A percentile compares a stretch with the other conserved stretches of the same genome.
phyloP scores from a whole-genome alignment of 1,140 invertebrate species.

The Bombus superbus region DNA sequence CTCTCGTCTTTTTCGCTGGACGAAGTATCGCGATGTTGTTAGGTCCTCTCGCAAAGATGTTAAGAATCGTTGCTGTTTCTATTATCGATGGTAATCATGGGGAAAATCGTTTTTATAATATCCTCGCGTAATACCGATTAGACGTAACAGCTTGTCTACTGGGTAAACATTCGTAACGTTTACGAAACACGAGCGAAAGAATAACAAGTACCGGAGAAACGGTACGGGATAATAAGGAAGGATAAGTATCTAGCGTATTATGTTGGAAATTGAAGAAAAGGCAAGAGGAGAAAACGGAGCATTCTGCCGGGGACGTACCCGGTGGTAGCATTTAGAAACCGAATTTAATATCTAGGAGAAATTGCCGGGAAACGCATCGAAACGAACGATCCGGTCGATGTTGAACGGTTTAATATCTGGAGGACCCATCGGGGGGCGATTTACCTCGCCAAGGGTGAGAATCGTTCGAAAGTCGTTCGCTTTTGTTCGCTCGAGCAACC shows the following conservation, averaged over 20 bases:
- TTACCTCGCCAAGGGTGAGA: constrained; percentile 62
- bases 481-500: constrained; percentile 59
- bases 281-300: background rate
- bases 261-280: background rate
- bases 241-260: background rate
- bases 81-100: background rate
- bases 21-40: too few species aligned
- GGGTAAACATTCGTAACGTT: background rate
- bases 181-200: background rate
- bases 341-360: constrained; percentile 67
- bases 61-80: background rate
- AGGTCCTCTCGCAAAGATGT: background rate
- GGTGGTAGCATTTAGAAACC: constrained; percentile 64
- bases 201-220: too few species aligned
- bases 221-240: background rate
- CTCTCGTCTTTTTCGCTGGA: too few species aligned
- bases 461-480: constrained; percentile 58
- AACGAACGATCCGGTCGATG: constrained; percentile 67
- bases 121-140: too few species aligned
- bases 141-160: too few species aligned
- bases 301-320: constrained; percentile 37
- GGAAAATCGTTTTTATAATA: background rate
- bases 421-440: constrained; percentile 59
- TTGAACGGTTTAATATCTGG: constrained; percentile 70
- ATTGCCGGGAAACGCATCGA: constrained; percentile 64